phyloP scores from a whole-genome alignment of 2,888 invertebrate genomes.

The Pseudococcus longispinus region DNA sequence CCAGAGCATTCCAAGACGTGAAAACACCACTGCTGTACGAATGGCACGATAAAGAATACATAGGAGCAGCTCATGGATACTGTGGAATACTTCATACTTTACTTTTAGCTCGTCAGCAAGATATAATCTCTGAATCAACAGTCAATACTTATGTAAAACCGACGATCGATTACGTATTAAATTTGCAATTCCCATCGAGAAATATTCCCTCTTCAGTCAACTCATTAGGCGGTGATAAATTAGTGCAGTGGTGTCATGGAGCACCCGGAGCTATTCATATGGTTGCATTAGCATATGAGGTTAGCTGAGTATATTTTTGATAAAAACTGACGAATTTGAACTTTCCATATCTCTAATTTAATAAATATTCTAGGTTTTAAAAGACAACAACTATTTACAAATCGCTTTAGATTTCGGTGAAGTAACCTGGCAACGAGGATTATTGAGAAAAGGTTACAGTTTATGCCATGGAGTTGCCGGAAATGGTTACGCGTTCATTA shows the following conservation, averaged over 20 bases:
- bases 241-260: slow-evolving; percentile 96
- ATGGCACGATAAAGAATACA: slow-evolving; percentile 86
- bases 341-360: background rate
- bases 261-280: slow-evolving; percentile 84
- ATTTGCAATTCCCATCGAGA: slow-evolving; percentile 69
- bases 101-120: slow-evolving; percentile 69
- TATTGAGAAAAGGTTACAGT: slow-evolving; percentile 83
- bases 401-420: slow-evolving; percentile 76
- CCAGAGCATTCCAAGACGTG: slow-evolving; percentile 61
- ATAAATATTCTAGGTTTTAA: slow-evolving; percentile 68
- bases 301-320: slow-evolving; percentile 61
- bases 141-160: slow-evolving; percentile 70
- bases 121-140: slow-evolving; percentile 68
- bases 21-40: slow-evolving; percentile 77
- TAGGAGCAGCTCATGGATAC: slow-evolving; percentile 89
- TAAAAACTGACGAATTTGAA: background rate
- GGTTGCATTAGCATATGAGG: slow-evolving; percentile 73
- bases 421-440: slow-evolving; percentile 80
- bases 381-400: slow-evolving; percentile 73
- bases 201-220: slow-evolving; percentile 82
- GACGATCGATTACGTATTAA: slow-evolving; percentile 71
- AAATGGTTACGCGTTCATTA: slow-evolving; percentile 83
- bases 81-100: slow-evolving; percentile 84
- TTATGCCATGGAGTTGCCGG: slow-evolving; percentile 89
- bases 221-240: slow-evolving; percentile 71